phyloP scores from a whole-genome alignment of 2,113 vertebrate genomes.

The Lonchura striata region DNA sequence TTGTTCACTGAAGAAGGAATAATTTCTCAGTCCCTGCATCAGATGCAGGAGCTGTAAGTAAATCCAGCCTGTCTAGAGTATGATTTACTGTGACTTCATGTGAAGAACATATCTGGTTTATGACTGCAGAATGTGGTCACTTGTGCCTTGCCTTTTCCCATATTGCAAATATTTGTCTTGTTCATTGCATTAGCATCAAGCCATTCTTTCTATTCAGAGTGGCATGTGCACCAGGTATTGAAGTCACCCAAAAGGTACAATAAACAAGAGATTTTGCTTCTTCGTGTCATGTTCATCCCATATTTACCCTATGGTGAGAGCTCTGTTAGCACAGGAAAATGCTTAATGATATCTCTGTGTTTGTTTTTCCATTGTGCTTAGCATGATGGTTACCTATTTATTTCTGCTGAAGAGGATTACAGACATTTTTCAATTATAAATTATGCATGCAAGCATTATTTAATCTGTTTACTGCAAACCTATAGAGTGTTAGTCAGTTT shows the following conservation, averaged over 20 bases:
- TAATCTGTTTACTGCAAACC: constrained; percentile 27
- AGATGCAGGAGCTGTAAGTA: background rate
- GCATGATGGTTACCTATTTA: constrained; percentile 27
- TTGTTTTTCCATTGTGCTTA: constrained; percentile 41
- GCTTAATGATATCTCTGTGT: constrained; percentile 16
- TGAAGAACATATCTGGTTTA: background rate
- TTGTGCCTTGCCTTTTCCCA: background rate
- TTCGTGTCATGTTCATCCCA: background rate
- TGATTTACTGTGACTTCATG: background rate
- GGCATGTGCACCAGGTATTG: background rate
- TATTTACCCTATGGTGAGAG: constrained; percentile 38
- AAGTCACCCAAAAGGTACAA: background rate
- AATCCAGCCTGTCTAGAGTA: background rate
- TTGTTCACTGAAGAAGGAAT: background rate
- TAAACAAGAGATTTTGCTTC: constrained; percentile 32
- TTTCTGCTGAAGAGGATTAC: constrained; percentile 42
- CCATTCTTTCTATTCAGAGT: background rate
- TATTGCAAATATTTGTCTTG: background rate
- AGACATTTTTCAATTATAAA: constrained; percentile 55
- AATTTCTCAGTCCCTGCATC: background rate
- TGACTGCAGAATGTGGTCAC: background rate
- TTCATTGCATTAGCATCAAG: background rate
- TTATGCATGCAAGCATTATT: constrained; percentile 1
- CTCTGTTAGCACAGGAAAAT: constrained; percentile 42
- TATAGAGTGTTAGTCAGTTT: constrained; percentile 13